Base-by-base conservation (phyloP, 2,888 invertebrate genomes). In the Miltochrista miniata region DNA sequence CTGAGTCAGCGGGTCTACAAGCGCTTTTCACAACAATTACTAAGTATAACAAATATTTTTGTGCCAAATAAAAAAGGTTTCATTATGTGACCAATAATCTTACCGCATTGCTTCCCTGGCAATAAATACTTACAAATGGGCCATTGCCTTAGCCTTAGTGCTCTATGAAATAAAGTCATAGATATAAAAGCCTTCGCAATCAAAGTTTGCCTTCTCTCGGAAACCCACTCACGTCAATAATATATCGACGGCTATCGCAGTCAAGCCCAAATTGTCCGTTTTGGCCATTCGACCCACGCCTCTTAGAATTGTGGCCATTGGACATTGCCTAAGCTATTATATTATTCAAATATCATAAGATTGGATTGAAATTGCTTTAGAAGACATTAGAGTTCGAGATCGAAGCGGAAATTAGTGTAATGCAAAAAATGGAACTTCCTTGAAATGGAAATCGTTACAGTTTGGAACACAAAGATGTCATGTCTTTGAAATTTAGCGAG, bases 301-400 rank as follows among this genome's bases (percentile, higher is more conserved):
- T 31, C 18, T 30, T 31, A 24, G 40, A 29, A 42, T 34, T 42
- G 48, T 30, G 30, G 33, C 43, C 11, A 43, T 31, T n/a, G 36
- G 33, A 45, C 11, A 43, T 31, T n/a, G 59, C 63, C 54, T 60
- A 69, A 76, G 76, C 80, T 81, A 79, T 81, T 80, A 76, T 79
- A 79, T 82, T 82, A 83, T 83, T 81, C 80, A 81, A 81, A 82
- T 82, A 78, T 67, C 58, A 71, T 65, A 52, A 12, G 33, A 34
- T 37, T 18, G 18, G 18, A 38, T n/a, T n/a, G 38, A 36, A 14
- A 36, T 13, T 36, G 10, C 4, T 9, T 15, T 36, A 11, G 14
- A 15, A 36, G 15, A 24, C 18, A 5, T 24, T 24, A n/a, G n/a
- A n/a, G n/a, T n/a, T n/a, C n/a, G n/a, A n/a, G n/a, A n/a, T n/a